Base-by-base conservation (phyloP, 2,888 invertebrate genomes). In the Trichogramma evanescens region DNA sequence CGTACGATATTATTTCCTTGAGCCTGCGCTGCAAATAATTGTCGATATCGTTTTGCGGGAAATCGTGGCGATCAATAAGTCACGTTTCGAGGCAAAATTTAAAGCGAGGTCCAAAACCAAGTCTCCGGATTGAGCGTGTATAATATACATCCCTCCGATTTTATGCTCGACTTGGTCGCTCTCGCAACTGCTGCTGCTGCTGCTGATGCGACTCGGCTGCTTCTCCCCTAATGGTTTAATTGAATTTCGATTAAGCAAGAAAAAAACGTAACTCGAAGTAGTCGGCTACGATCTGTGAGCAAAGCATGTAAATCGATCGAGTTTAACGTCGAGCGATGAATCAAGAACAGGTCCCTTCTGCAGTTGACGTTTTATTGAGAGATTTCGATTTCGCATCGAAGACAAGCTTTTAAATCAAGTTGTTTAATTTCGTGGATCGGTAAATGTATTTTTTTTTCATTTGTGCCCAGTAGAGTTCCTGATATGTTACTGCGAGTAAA, bases 181-280 rank as follows among this genome's bases (percentile, higher is more conserved):
- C 13, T 13, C 13, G 13, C 13, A 13, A 13, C 13, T 13, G 13
- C 13, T 13, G 13, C 13, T 13, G 13, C 13, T 13, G 2, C 13
- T 13, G 13, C 13, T 13, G n/a, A n/a, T n/a, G 13, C 13, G 13
- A 13, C 13, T 6, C 3, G 7, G 6, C 40, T 50, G 6, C 50
- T 38, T 59, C 57, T 62, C 52, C 52, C 59, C 63, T 68, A 68
- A 69, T 68, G 69, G 74, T 73, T 75, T 76, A 76, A 76, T 76
- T 76, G 76, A 75, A 76, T 75, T 76, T 70, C 76, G 76, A 76
- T 76, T 75, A 76, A 72, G 70, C 71, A 68, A 74, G 74, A 73
- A 73, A 69, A 71, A 13, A n/a, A 53, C 42, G 42, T 53, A 39
- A n/a, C n/a, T 38, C 39, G 40, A 13, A 40, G 40, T 2, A 26